A percentile compares a stretch with the other conserved stretches of the same genome.
phyloP scores from a whole-genome alignment of 2,888 invertebrate species.

The Drosophila prostipennis region DNA sequence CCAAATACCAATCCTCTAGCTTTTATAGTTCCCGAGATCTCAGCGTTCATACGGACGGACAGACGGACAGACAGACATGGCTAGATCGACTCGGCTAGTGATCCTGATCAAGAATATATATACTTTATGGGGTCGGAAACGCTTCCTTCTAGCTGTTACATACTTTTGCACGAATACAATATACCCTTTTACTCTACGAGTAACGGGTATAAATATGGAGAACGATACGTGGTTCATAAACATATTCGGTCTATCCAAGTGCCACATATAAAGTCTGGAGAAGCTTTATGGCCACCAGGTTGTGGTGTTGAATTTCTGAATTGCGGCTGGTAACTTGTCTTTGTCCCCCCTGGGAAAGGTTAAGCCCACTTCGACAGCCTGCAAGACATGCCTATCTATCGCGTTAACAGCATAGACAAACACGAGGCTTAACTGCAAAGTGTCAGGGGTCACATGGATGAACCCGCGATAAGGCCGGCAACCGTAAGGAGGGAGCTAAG shows the following conservation, averaged over 20 bases:
- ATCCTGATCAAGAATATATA: too few relatives aligned
- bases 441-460: constrained; percentile 29
- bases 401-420: constrained; percentile 25
- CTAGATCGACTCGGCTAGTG: too few relatives aligned
- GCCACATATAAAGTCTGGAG: not conserved
- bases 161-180: too few relatives aligned
- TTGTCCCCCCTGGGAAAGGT: constrained; percentile 18
- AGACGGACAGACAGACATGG: too few relatives aligned
- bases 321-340: constrained; percentile 15
- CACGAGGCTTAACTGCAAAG: constrained; percentile 17
- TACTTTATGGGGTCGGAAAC: too few relatives aligned
- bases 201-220: too few relatives aligned
- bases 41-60: too few relatives aligned
- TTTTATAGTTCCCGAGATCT: too few relatives aligned
- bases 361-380: constrained; percentile 25
- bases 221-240: not conserved
- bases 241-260: not conserved
- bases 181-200: too few relatives aligned
- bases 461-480: constrained; percentile 41
- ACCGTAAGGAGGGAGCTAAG: constrained; percentile 7
- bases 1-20: too few relatives aligned
- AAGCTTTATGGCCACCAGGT: constrained; percentile 14
- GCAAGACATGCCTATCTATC: constrained; percentile 26
- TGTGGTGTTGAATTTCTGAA: constrained; percentile 23
- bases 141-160: too few relatives aligned